Conservation (phyloP, 2,113 vertebrate genomes). For the Passerina amoena region DNA sequence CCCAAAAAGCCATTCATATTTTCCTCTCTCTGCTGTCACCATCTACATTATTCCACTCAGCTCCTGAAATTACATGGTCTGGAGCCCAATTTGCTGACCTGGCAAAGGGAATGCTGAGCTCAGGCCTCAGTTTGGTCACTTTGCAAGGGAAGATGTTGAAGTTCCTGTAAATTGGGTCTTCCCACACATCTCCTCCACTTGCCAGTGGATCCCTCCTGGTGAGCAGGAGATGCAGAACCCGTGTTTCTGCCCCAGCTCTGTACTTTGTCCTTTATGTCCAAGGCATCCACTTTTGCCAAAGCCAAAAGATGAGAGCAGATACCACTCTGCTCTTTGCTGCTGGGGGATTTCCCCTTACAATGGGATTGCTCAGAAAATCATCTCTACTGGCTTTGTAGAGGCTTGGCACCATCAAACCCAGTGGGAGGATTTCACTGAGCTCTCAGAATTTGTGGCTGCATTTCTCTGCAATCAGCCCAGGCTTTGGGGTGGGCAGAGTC, state of each 20-base stretch:
- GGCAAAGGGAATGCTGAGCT: not conserved
- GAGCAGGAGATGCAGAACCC: not conserved
- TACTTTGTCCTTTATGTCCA: not conserved
- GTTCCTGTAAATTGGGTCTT: not conserved
- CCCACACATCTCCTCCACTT: fast-evolving
- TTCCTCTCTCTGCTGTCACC: not conserved
- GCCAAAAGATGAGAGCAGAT: not conserved
- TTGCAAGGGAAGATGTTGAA: not conserved
- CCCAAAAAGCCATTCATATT: not conserved
- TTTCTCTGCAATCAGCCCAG: not conserved
- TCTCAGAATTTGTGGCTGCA: fast-evolving
- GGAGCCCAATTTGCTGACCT: not conserved
- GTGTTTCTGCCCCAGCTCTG: not conserved
- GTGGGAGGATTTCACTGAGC: not conserved
- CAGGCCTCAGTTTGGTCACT: not conserved
- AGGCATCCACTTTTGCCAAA: not conserved
- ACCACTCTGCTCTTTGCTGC: not conserved
- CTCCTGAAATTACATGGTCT: not conserved
- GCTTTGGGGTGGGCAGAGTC: not conserved
- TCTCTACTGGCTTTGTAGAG: not conserved
- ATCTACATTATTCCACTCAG: not conserved
- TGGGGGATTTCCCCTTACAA: not conserved
- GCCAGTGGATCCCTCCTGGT: not conserved
- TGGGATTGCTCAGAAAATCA: not conserved
- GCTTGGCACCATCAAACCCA: not conserved